Evolutionary conservation across 2,113 vertebrate species (phyloP), one percentile per base, ranked within the genome.

Genomic region (Meriones unguiculatus): DNA sequence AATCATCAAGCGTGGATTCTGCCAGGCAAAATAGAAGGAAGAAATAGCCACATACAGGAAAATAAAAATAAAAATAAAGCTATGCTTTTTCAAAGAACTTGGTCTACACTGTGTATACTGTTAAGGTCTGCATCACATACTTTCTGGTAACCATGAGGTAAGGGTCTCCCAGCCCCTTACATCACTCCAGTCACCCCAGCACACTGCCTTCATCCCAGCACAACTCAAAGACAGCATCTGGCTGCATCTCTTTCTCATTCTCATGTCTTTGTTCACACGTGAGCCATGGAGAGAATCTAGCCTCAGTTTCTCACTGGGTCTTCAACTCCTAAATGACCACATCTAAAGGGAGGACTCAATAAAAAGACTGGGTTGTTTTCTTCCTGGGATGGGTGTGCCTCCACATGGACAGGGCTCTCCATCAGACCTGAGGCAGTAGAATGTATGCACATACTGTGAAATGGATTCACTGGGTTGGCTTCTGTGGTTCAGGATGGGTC

Each of bases 41-140:
- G 0, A 38, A 75, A 2, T 2, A 12, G 15, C 18, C 72, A 9
- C 0, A 7, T 2, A 5, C 76, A 35, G 2, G 7, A 7, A 12
- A 2, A 35, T 46, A n/a, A 62, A 57, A 57, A 15, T 13, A 57
- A 57, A 13, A 15, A 57, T 57, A 57, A 62, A 35, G 11, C 41
- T 4, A 3, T 4, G 4, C 7, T 41, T 15, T 7, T 3, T 25
- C 85, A 3, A 30, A 67, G 64, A 25, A 13, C 18, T 50, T 5
- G 17, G 5, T 35, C 30, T 3, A 0, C 1, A 0, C 11, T 1
- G 24, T 28, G 20, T 22, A 12, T 7, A 7, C 32, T 7, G 7
- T 7, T 15, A 1, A 0, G 6, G 20, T 5, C 41, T 8, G 22
- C 4, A 24, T 1, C 6, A 0, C 0, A 32, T 18, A 12, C 1